Percentiles rank a stretch among this genome's conserved stretches.
phyloP scores from a whole-genome alignment of 2,888 invertebrate species.

The Antheraea assamensis region DNA sequence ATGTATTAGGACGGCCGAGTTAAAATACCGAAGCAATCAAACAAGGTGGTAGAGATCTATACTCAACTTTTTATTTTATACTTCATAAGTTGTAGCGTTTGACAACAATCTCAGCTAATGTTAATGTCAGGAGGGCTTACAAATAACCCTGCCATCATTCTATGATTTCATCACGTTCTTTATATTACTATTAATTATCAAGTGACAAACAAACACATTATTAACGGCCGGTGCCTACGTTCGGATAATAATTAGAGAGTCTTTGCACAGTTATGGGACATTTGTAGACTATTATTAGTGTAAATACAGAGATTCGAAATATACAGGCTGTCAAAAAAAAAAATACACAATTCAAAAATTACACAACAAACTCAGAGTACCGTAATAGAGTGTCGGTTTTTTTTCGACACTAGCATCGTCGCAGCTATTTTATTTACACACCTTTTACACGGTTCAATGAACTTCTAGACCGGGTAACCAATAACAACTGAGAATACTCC shows the following conservation, averaged over 20 bases:
- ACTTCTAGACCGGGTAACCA: conserved; percentile 40
- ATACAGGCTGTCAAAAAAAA: conserved; percentile 1
- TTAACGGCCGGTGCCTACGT: background rate
- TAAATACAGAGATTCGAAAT: background rate
- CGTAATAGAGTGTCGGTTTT: conserved; percentile 44
- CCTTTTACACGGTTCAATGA: conserved; percentile 63
- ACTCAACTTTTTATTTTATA: too few relatives aligned
- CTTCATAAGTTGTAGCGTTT: too few relatives aligned
- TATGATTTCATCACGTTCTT: background rate
- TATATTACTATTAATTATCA: too few relatives aligned
- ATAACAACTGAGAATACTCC: conserved; percentile 29
- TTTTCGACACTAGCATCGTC: conserved; percentile 56
- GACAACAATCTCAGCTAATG: too few relatives aligned
- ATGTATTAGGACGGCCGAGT: too few relatives aligned
- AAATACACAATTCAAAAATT: background rate
- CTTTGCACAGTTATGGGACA: background rate
- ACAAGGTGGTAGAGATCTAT: too few relatives aligned
- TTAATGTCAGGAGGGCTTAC: background rate
- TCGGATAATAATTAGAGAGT: background rate
- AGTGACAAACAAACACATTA: too few relatives aligned
- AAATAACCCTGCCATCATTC: background rate
- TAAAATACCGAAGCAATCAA: too few relatives aligned
- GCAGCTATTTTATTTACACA: conserved; percentile 69
- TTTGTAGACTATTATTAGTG: background rate
- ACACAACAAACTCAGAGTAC: conserved; percentile 40